Evolutionary conservation across 2,113 vertebrate species (phyloP).

Genomic region (Tympanuchus pallidicinctus): DNA sequence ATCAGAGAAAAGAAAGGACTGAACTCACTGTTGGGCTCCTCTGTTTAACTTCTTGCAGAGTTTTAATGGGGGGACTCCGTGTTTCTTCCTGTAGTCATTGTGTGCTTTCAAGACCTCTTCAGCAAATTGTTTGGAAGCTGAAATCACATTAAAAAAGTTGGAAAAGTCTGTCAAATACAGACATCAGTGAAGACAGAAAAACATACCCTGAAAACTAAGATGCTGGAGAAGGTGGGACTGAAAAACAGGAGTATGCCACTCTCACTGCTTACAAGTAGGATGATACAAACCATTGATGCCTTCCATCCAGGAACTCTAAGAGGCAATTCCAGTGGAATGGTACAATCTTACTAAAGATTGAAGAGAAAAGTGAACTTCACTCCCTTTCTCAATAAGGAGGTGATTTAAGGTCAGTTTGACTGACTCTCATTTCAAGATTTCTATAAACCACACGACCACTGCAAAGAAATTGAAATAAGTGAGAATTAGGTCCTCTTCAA

Average conservation of each 20-base stretch:
- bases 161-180: background rate
- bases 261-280: background rate
- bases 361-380: background rate
- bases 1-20: background rate
- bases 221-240: background rate
- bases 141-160: slow-evolving; percentile 34
- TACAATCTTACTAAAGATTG: background rate
- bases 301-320: background rate
- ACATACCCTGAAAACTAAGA: background rate
- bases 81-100: slow-evolving; percentile 92
- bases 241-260: background rate
- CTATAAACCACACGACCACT: background rate
- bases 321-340: background rate
- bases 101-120: slow-evolving; percentile 89
- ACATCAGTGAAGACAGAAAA: background rate
- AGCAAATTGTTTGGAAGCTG: slow-evolving; percentile 94
- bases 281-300: background rate
- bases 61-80: slow-evolving; percentile 88
- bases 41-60: slow-evolving; percentile 89
- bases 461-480: background rate
- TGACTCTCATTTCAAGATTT: background rate
- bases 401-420: background rate
- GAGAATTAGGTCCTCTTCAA: background rate
- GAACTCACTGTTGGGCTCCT: slow-evolving; percentile 90
- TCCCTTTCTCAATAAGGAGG: background rate